A percentile compares a stretch with the other conserved stretches of the same genome.
These are phyloP conservation scores for Hippopotamus amphibius DNA, from an alignment of 2,113 vertebrate species.

Conservation along the genomic window DNA sequence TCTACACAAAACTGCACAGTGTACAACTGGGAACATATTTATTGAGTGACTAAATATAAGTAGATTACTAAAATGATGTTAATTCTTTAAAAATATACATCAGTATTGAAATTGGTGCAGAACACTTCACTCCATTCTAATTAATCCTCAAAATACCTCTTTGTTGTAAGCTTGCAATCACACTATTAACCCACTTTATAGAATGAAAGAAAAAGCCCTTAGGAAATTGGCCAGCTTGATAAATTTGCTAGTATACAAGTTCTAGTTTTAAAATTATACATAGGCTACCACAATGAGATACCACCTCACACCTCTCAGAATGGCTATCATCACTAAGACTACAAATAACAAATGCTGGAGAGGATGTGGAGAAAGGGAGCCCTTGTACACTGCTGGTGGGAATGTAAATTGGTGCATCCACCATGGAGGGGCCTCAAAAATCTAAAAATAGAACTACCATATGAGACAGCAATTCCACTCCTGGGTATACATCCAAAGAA, in stretches of 20 bases:
- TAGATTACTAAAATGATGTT: not conserved
- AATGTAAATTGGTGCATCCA: not conserved
- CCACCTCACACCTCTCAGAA: not conserved
- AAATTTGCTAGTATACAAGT: not conserved
- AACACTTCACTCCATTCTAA: not conserved
- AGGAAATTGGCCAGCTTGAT: not conserved
- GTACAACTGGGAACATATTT: conserved; percentile 5
- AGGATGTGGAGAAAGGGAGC: not conserved
- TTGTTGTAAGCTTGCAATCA: not conserved
- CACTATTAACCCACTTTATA: not conserved
- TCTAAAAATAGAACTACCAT: not conserved
- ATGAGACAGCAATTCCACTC: not conserved
- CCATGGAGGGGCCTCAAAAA: not conserved
- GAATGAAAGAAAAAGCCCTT: not conserved
- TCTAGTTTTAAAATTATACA: conserved; percentile 51
- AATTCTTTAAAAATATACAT: conserved; percentile 40
- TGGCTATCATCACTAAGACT: not conserved
- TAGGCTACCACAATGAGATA: not conserved
- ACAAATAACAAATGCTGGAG: not conserved
- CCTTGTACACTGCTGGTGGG: not conserved
- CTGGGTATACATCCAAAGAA: not conserved
- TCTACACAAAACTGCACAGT: conserved; percentile 5
- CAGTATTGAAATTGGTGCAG: not conserved
- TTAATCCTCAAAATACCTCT: not conserved
- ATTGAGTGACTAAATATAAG: not conserved